phyloP scores from a whole-genome alignment of 2,888 invertebrate species.

The Marasmarcha lunaedactyla region DNA sequence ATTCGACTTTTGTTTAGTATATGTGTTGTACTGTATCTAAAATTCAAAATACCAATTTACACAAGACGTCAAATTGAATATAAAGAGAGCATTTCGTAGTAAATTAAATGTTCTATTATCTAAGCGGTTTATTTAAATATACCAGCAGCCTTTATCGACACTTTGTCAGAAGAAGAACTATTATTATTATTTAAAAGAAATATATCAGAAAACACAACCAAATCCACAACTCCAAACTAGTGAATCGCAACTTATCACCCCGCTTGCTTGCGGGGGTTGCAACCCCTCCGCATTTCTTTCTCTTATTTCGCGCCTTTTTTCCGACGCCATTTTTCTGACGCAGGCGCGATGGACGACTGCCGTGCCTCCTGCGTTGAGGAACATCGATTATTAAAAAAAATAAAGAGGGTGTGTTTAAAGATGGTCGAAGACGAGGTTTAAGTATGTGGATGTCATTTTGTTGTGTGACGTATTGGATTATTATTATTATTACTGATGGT shows the following conservation, averaged over 20 bases:
- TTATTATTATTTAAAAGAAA: too few species aligned
- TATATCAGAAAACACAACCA: too few species aligned
- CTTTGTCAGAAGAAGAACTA: too few species aligned
- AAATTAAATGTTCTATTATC: too few species aligned
- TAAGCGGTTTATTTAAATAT: too few species aligned
- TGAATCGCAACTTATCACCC: constrained; percentile 3
- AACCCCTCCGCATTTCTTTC: constrained; percentile 49
- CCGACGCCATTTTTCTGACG: constrained; percentile 60
- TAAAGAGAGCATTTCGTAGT: too few species aligned
- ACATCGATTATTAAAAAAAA: constrained; percentile 61
- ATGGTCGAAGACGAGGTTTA: not conserved
- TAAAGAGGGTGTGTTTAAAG: constrained; percentile 27
- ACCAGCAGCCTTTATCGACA: too few species aligned
- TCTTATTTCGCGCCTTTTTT: constrained; percentile 64
- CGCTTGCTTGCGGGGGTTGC: constrained; percentile 20
- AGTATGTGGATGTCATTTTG: not conserved
- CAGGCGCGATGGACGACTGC: constrained; percentile 37
- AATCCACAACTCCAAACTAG: too few species aligned
- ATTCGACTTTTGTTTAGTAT: too few species aligned
- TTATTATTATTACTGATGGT: not conserved
- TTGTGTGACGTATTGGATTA: not conserved
- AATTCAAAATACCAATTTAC: too few species aligned
- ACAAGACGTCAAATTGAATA: too few species aligned
- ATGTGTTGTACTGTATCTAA: too few species aligned
- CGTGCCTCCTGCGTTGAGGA: constrained; percentile 19